phyloP scores from a whole-genome alignment of 2,797 vertebrate genomes.

The Myotis findleyi region DNA sequence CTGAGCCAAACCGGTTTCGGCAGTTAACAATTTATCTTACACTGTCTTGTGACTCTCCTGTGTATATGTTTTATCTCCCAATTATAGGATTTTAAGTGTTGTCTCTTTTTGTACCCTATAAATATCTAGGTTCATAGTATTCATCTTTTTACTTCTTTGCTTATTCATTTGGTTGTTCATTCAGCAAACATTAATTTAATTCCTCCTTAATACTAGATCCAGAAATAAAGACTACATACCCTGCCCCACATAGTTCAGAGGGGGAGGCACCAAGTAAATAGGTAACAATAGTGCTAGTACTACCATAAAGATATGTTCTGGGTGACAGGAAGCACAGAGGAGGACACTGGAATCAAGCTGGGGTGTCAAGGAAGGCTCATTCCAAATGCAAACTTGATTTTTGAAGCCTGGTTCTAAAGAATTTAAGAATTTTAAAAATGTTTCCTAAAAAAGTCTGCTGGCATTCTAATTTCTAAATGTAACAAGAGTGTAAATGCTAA shows the following conservation, averaged over 20 bases:
- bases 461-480: constrained; percentile 54
- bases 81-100: not conserved
- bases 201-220: not conserved
- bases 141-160: not conserved
- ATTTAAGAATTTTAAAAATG: not conserved
- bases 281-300: not conserved
- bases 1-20: too few relatives aligned
- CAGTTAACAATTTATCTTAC: not conserved
- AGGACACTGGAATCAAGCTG: not conserved
- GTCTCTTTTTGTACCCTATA: not conserved
- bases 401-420: not conserved
- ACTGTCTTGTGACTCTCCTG: not conserved
- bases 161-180: not conserved
- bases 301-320: not conserved
- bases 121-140: not conserved
- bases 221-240: not conserved
- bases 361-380: not conserved
- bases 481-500: not conserved
- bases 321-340: not conserved
- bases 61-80: not conserved
- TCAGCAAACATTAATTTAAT: not conserved
- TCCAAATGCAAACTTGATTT: not conserved
- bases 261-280: not conserved
- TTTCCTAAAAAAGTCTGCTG: not conserved
- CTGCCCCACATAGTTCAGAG: not conserved